phyloP scores from a whole-genome alignment of 2,797 vertebrate genomes.

The Meda fulgida region DNA sequence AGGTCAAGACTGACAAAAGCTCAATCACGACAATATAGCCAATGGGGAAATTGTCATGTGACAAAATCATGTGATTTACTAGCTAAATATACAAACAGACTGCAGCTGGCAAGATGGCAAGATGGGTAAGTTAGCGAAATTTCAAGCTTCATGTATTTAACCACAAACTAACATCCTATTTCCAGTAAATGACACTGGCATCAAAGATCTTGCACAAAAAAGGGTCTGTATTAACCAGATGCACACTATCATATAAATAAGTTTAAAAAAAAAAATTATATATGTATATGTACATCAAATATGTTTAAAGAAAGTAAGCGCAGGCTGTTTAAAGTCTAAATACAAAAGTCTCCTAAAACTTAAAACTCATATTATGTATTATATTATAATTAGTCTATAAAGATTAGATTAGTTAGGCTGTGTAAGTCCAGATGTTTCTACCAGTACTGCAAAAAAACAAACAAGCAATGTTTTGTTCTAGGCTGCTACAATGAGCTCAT shows the following conservation, averaged over 20 bases:
- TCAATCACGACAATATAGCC: conserved; percentile 10
- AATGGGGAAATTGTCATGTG: conserved; percentile 42
- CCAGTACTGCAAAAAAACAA: background rate
- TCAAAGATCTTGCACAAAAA: background rate
- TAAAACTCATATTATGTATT: background rate
- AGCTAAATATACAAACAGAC: conserved; percentile 36
- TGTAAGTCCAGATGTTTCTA: background rate
- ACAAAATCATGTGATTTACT: conserved; percentile 55
- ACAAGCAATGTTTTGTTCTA: background rate
- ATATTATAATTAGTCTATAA: background rate
- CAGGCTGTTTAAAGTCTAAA: background rate
- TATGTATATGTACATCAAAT: too few relatives aligned
- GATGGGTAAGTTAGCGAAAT: background rate
- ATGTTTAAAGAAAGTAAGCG: background rate
- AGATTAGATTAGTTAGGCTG: background rate
- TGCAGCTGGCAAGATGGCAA: conserved; percentile 13
- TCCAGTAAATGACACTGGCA: background rate
- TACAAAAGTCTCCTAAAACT: background rate
- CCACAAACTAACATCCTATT: background rate
- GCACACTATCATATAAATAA: background rate
- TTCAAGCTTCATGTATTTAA: conserved; percentile 14
- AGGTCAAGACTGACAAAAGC: conserved; percentile 42
- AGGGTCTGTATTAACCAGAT: background rate
- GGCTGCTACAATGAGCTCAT: background rate
- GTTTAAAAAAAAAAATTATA: background rate